These are phyloP conservation scores for Parnassius glacialis DNA, from an alignment of 2,888 invertebrate genomes.

Conservation along the genomic window DNA sequence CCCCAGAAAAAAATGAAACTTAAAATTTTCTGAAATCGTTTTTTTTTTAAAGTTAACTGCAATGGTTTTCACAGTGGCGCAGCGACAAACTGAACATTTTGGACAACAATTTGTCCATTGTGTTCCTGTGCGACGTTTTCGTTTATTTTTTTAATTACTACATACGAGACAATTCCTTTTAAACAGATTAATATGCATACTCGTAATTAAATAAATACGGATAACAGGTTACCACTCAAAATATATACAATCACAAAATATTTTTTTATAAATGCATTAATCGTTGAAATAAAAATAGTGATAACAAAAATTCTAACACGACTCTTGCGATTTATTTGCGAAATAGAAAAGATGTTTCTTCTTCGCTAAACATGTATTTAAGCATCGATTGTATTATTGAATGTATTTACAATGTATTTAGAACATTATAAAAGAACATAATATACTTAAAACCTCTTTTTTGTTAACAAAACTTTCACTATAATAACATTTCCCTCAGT, in stretches of 20 bases:
- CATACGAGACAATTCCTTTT: conserved; percentile 5
- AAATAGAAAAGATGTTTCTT: too few species aligned
- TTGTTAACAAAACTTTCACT: too few species aligned
- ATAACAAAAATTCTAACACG: too few species aligned
- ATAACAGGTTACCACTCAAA: background rate
- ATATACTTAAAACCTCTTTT: too few species aligned
- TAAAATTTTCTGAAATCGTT: background rate
- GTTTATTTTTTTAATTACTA: conserved; percentile 13
- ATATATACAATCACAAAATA: background rate
- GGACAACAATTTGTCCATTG: conserved; percentile 25
- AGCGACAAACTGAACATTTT: conserved; percentile 22
- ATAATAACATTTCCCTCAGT: too few species aligned
- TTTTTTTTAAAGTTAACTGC: conserved; percentile 21
- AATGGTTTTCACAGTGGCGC: conserved; percentile 22
- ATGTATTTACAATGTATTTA: too few species aligned
- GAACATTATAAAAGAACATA: too few species aligned
- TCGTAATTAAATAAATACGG: background rate
- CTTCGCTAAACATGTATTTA: too few species aligned
- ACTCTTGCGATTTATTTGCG: too few species aligned
- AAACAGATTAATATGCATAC: conserved; percentile 15
- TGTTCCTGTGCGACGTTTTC: conserved; percentile 8
- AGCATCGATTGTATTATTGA: too few species aligned
- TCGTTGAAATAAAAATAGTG: background rate
- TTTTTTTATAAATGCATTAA: background rate
- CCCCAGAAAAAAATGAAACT: too few species aligned